Base-by-base conservation (phyloP, 2,797 vertebrate species). In the Coranthus polyacanthus region DNA sequence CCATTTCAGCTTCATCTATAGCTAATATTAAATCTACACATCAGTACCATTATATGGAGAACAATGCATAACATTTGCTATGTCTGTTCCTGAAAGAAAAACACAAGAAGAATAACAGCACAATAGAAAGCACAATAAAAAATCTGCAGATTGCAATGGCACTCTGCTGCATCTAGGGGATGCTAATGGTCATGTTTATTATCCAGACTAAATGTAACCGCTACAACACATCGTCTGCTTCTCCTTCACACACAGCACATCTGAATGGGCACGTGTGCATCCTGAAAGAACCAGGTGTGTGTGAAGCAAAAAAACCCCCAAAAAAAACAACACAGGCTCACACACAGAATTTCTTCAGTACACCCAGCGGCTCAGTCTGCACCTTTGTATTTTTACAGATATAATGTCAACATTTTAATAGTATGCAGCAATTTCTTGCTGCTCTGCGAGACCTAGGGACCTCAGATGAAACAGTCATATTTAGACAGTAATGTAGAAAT, bases 161-260 rank as follows among this genome's bases (percentile, higher is more conserved):
- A 50, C 42, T 3, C 16, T 75, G 58, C 53, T 49, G 77, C 81
- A 46, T 93, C 90, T 88, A 93, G 93, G 91, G 92, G 92, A 88
- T 92, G 90, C 93, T 93, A 85, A 88, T 85, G 81, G 76, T 78
- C 89, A 83, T 75, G 71, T 82, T 90, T 76, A 86, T 86, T 70
- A 75, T 50, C 67, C 75, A 68, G 72, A 78, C 67, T 37, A 69
- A 79, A 74, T 66, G 57, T 56, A 72, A 74, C 70, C 65, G 61
- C 56, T 17, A 34, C 58, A 56, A 44, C 43, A 66, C 45, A 46
- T 45, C 69, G 75, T 73, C 74, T 64, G 68, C 55, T 59, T 74
- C 49, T 49, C 37, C 53, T 29, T 21, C n/a, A 7, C 43, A 53
- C 49, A 60, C 52, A 60, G 45, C 45, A 58, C 75, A 83, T 55